Evolutionary conservation across 2,113 vertebrate genomes (phyloP).

Genomic region (Vulpes ferrilata): DNA sequence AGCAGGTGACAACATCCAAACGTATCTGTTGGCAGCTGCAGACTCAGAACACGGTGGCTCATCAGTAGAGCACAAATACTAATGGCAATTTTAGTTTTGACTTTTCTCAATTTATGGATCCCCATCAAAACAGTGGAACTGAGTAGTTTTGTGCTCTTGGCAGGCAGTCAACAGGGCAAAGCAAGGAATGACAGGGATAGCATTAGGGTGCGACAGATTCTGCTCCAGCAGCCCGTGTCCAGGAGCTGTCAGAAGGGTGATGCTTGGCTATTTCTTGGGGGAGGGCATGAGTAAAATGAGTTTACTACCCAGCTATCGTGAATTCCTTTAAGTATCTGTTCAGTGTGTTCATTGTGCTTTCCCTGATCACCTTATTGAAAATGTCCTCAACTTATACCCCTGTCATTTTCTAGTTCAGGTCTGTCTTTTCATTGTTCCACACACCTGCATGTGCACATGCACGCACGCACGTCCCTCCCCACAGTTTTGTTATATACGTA

Average conservation of each 20-base stretch:
- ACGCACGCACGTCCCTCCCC: neutral
- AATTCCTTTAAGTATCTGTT: neutral
- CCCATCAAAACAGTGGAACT: neutral
- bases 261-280: neutral
- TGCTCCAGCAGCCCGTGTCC: accelerated
- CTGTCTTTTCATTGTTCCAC: neutral
- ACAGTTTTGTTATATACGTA: neutral
- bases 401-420: neutral
- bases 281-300: too few relatives aligned
- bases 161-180: neutral
- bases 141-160: neutral
- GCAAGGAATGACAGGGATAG: neutral
- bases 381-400: too few relatives aligned
- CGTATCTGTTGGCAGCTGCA: neutral
- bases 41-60: neutral
- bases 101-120: neutral
- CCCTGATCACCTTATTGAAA: neutral
- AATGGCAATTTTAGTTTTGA: neutral
- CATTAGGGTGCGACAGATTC: neutral
- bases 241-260: neutral
- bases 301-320: neutral
- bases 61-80: neutral
- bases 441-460: neutral
- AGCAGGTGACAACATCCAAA: neutral
- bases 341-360: neutral